phyloP scores from a whole-genome alignment of 1,140 invertebrate species.

The Coelopa frigida region DNA sequence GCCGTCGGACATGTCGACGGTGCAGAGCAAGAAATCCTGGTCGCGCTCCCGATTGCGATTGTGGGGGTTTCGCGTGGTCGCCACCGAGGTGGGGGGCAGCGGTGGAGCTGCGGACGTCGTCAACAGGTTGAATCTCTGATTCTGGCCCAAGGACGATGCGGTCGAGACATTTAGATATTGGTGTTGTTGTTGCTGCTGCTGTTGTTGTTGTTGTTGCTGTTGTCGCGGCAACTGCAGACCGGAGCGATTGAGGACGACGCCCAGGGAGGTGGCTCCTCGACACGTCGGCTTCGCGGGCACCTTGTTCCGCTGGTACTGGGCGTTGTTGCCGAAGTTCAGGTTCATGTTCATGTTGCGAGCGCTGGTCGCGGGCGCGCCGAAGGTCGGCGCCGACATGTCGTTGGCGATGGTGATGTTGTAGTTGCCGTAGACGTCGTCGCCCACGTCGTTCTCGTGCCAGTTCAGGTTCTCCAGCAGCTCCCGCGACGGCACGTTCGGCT shows the following conservation, averaged over 20 bases:
- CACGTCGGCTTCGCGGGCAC: slow-evolving; percentile 26
- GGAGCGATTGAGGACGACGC: slow-evolving; percentile 30
- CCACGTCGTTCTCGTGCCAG: slow-evolving; percentile 20
- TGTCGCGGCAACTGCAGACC: slow-evolving; percentile 36
- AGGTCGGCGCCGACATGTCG: slow-evolving; percentile 20
- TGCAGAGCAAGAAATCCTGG: background rate
- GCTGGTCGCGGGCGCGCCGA: slow-evolving; percentile 19
- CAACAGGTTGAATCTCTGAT: slow-evolving; percentile 1
- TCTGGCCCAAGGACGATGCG: background rate
- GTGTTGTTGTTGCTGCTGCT: slow-evolving; percentile 10
- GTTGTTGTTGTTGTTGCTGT: slow-evolving; percentile 40
- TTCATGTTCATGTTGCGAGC: slow-evolving; percentile 20
- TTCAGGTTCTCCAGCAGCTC: too few species aligned
- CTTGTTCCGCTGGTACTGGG: slow-evolving; percentile 35
- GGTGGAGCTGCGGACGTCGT: background rate
- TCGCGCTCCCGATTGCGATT: background rate
- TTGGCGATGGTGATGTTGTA: slow-evolving; percentile 21
- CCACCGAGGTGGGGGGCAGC: background rate
- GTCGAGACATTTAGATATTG: slow-evolving; percentile 1
- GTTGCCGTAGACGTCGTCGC: slow-evolving; percentile 32
- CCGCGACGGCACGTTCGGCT: too few species aligned
- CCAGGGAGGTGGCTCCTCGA: slow-evolving; percentile 15
- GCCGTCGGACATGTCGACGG: background rate
- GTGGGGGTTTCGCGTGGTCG: background rate
- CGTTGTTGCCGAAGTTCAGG: slow-evolving; percentile 33